Conservation (phyloP, 2,797 vertebrate species). For the Apodemus agrarius region DNA sequence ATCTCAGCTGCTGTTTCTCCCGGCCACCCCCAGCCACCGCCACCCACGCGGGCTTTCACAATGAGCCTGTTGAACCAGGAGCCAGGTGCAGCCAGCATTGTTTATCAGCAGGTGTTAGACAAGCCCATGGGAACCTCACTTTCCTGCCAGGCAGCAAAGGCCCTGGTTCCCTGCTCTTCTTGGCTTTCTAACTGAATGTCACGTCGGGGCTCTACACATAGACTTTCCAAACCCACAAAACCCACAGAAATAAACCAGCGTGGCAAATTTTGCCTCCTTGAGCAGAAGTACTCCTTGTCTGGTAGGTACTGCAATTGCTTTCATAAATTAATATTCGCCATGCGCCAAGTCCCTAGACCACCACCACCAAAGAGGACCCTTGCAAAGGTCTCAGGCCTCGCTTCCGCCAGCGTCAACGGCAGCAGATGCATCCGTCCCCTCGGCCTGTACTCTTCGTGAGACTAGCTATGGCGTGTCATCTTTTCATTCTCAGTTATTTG, state of each 20-base stretch:
- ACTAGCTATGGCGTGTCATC: not conserved
- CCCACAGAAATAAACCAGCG: not conserved
- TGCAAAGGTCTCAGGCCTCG: not conserved
- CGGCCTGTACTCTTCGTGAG: not conserved
- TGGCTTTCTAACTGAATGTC: not conserved
- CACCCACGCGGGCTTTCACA: constrained; percentile 51
- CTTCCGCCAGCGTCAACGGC: not conserved
- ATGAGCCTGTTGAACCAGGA: not conserved
- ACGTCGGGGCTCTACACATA: not conserved
- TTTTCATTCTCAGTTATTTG: not conserved
- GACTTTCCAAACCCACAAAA: constrained; percentile 7
- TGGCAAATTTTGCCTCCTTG: not conserved
- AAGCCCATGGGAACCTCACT: constrained; percentile 49
- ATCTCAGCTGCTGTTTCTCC: not conserved
- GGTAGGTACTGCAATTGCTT: not conserved
- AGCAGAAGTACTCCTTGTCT: not conserved
- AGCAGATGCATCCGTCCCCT: not conserved
- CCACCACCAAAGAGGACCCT: not conserved
- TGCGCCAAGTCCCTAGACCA: not conserved
- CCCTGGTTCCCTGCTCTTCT: not conserved
- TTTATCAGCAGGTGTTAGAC: constrained; percentile 1
- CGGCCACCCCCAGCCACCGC: not conserved
- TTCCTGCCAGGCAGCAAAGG: constrained; percentile 21
- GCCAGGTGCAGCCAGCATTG: constrained; percentile 46
- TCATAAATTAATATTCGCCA: not conserved